A percentile compares a stretch with the other conserved stretches of the same genome.
Evolutionary conservation across 2,888 invertebrate species (phyloP).

Genomic region (Trichacis sp.): DNA sequence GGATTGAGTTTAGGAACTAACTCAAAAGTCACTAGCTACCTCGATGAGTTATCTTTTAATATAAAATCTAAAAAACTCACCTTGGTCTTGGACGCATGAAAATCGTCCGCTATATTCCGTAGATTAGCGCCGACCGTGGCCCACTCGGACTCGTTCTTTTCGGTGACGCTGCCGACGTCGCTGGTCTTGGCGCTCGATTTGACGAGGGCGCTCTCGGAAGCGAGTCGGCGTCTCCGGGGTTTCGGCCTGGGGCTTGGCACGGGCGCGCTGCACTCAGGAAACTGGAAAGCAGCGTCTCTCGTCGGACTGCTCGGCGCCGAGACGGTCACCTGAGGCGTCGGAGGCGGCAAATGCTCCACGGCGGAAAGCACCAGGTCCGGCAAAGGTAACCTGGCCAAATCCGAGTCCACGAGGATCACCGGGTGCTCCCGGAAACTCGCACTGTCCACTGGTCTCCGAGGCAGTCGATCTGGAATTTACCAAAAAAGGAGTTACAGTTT

Average conservation of each 20-base stretch:
- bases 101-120: constrained; percentile 66
- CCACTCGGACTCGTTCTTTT: constrained; percentile 58
- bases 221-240: constrained; percentile 64
- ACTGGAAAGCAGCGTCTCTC: constrained; percentile 65
- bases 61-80: no score
- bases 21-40: no score
- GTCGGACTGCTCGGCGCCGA: constrained; percentile 67
- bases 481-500: no score
- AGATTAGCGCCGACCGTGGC: constrained; percentile 64
- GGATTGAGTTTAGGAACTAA: no score
- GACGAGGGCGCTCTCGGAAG: constrained; percentile 62
- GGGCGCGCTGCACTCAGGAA: constrained; percentile 63
- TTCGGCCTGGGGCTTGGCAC: constrained; percentile 65
- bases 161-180: constrained; percentile 48
- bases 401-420: constrained; percentile 61
- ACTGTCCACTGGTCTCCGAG: constrained; percentile 56
- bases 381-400: constrained; percentile 61
- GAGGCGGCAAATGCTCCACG: constrained; percentile 62
- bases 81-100: constrained; percentile 65
- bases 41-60: no score
- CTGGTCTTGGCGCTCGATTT: constrained; percentile 48
- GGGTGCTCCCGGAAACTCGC: constrained; percentile 57
- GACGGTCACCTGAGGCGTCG: constrained; percentile 65
- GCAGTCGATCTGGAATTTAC: constrained; percentile 62
- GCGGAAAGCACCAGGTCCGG: constrained; percentile 66